A percentile compares a stretch with the other conserved stretches of the same genome.
Conservation (phyloP, 2,797 vertebrate genomes). For the Sciurus carolinensis region DNA sequence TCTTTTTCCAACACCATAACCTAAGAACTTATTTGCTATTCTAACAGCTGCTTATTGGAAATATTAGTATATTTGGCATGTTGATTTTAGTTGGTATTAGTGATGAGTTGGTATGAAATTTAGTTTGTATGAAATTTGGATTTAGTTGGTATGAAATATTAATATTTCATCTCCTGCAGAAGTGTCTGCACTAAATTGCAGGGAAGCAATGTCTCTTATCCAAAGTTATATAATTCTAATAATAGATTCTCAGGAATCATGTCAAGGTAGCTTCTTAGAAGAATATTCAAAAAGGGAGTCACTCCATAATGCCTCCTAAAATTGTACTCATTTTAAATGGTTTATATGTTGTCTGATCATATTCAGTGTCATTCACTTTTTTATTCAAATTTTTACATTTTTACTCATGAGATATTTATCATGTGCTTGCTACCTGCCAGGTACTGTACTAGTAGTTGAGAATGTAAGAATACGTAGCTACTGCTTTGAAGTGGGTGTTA, state of each 20-base stretch:
- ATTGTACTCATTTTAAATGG: constrained; percentile 32
- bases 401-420: background rate
- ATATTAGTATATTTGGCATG: constrained; percentile 16
- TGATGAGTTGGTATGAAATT: background rate
- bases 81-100: background rate
- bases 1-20: background rate
- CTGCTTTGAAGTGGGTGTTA: background rate
- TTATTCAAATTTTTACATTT: background rate
- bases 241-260: background rate
- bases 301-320: background rate
- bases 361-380: background rate
- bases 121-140: too few species aligned
- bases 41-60: background rate
- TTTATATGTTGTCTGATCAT: background rate
- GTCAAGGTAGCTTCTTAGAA: background rate
- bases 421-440: background rate
- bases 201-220: background rate
- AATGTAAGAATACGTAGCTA: background rate
- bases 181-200: background rate
- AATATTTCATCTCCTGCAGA: background rate
- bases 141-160: too few species aligned
- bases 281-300: background rate
- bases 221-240: background rate
- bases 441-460: background rate
- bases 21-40: background rate